Evolutionary conservation across 2,113 vertebrate species (phyloP).

Genomic region (Podilymbus podiceps): DNA sequence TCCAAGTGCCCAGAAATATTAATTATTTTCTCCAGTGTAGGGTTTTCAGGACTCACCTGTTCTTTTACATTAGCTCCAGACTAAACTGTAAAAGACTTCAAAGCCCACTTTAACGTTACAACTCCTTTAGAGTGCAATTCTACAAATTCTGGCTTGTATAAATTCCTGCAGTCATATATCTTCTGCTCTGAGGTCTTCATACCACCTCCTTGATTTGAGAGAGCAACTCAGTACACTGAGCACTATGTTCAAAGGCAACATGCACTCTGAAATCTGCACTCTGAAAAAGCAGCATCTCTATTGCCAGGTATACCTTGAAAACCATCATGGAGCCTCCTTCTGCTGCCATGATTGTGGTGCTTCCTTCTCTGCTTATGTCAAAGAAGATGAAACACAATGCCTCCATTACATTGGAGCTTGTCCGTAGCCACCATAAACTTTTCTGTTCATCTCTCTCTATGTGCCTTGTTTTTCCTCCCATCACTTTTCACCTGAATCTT

Average conservation of each 20-base stretch:
- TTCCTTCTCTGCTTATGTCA: background rate
- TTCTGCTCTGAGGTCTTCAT: background rate
- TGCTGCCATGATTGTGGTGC: background rate
- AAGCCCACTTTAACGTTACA: background rate
- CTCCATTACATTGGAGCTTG: background rate
- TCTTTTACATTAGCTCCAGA: background rate
- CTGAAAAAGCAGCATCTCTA: background rate
- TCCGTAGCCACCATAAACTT: background rate
- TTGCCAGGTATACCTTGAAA: background rate
- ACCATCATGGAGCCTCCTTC: background rate
- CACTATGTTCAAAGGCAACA: background rate
- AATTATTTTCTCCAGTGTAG: background rate
- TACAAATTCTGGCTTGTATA: background rate
- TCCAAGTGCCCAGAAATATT: background rate
- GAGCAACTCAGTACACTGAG: background rate
- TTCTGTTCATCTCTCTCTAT: background rate
- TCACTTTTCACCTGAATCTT: background rate
- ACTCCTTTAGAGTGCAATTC: background rate
- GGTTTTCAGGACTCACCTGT: background rate
- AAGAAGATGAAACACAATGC: background rate
- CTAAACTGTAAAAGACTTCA: background rate
- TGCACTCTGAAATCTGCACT: too few relatives aligned
- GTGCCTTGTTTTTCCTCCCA: background rate
- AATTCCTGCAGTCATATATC: background rate
- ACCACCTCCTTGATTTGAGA: background rate